These are phyloP conservation scores for Vulpes lagopus DNA, from an alignment of 2,113 vertebrate species.

Conservation along the genomic window DNA sequence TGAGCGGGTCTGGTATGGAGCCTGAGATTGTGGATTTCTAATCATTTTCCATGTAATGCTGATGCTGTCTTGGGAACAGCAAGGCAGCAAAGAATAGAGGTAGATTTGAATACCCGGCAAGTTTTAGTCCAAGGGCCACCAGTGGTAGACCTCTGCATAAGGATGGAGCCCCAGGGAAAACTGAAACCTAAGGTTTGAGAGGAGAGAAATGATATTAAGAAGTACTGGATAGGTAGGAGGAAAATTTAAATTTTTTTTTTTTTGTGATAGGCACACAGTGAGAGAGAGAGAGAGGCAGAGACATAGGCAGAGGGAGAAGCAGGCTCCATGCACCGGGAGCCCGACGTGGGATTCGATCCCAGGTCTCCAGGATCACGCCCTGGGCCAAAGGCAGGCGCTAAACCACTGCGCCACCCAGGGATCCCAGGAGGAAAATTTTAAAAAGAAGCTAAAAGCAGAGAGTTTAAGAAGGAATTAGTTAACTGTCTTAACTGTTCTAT, in stretches of 20 bases:
- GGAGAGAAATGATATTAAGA: not conserved
- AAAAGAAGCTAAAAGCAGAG: not conserved
- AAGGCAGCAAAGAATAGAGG: not conserved
- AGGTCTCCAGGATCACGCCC: no score
- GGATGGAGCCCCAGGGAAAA: not conserved
- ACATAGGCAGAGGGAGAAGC: no score
- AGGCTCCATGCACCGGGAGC: no score
- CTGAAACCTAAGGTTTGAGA: not conserved
- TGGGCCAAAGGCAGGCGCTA: no score
- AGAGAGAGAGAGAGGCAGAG: no score
- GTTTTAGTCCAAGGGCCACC: not conserved
- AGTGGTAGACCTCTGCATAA: not conserved
- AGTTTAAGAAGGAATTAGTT: not conserved
- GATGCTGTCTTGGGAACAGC: not conserved
- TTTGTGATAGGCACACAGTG: no score
- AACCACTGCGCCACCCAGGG: no score
- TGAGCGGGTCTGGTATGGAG: not conserved
- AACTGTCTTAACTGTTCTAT: not conserved
- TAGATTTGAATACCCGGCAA: not conserved
- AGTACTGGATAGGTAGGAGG: not conserved
- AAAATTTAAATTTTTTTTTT: not conserved
- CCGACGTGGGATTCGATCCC: no score
- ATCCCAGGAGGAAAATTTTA: not conserved
- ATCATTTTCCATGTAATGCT: not conserved
- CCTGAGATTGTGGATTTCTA: not conserved